phyloP scores from a whole-genome alignment of 2,797 vertebrate species.

The Hemitrygon akajei region DNA sequence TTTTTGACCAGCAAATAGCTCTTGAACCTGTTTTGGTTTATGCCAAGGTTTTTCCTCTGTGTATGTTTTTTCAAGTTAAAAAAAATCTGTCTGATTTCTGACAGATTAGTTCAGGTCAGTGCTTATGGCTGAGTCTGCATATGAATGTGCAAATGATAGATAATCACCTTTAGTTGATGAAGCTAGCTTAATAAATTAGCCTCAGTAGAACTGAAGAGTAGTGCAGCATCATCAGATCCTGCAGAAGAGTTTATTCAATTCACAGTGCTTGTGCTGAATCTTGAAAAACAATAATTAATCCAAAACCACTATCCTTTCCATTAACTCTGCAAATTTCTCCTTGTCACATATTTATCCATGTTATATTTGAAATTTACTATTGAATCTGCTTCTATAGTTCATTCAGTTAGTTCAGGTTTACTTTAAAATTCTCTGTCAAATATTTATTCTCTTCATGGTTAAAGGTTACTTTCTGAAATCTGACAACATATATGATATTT shows the following conservation, averaged over 20 bases:
- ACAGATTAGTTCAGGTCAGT: not conserved
- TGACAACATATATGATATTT: not conserved
- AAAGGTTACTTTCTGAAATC: not conserved
- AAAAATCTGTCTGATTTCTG: too few species aligned
- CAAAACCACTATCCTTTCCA: not conserved
- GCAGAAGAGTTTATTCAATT: not conserved
- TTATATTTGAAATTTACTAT: not conserved
- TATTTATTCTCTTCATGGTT: not conserved
- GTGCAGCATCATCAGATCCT: not conserved
- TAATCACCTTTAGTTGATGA: not conserved
- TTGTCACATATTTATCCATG: not conserved
- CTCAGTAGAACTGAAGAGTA: not conserved
- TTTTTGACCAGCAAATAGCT: not conserved
- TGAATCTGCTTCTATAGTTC: not conserved
- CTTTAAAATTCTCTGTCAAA: not conserved
- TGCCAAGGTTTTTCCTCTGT: not conserved
- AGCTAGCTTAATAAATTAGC: not conserved
- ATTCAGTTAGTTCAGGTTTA: not conserved
- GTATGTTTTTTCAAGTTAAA: too few species aligned
- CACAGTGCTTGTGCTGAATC: not conserved
- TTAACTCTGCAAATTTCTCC: not conserved
- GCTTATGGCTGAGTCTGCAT: not conserved
- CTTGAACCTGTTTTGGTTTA: not conserved
- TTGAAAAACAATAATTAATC: not conserved
- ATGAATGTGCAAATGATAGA: not conserved